Conservation (phyloP, 2,797 vertebrate species). For the Spea hammondii region DNA sequence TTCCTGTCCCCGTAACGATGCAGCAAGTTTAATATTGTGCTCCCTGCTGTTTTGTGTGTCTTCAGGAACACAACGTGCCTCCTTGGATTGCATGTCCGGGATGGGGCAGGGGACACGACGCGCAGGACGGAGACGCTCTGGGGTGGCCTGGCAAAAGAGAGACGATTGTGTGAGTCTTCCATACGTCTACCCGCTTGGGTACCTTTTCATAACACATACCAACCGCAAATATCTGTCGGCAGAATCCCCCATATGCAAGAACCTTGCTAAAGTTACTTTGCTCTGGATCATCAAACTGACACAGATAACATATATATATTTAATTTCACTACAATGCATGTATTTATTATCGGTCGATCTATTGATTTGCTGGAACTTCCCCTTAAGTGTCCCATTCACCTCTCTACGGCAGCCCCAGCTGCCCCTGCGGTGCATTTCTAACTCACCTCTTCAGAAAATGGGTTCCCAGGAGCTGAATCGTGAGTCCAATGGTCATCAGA, state of each 20-base stretch:
- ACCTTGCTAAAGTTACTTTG: no score
- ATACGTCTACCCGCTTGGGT: no score
- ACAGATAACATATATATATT: no score
- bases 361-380: no score
- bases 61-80: slow-evolving; percentile 86
- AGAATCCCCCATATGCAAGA: no score
- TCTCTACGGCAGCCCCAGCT: not conserved
- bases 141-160: not conserved
- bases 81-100: slow-evolving; percentile 69
- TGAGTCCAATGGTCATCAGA: slow-evolving; percentile 78
- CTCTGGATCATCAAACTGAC: no score
- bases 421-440: no score
- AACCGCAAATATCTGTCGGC: no score
- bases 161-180: not conserved
- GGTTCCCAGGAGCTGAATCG: slow-evolving; percentile 79
- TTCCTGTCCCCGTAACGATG: slow-evolving; percentile 84
- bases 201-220: no score
- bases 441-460: slow-evolving; percentile 82
- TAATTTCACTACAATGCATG: no score
- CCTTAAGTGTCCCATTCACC: no score
- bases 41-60: slow-evolving; percentile 92
- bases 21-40: slow-evolving; percentile 87
- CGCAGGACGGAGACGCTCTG: not conserved
- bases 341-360: no score
- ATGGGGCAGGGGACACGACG: not conserved